These are phyloP conservation scores for Halyomorpha halys DNA, from an alignment of 1,140 invertebrate species.

Conservation along the genomic window DNA sequence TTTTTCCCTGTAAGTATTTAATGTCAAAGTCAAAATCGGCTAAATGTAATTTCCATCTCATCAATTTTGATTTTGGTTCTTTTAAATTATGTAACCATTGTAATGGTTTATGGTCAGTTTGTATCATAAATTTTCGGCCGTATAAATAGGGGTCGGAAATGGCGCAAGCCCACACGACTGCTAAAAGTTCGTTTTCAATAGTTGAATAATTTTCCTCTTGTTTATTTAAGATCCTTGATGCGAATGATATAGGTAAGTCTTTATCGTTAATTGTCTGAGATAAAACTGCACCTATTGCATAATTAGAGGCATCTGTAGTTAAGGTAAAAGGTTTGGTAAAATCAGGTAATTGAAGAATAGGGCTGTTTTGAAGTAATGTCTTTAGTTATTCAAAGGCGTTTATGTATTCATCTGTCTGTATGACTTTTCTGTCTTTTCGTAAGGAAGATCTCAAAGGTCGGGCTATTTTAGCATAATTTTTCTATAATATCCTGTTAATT, in stretches of 20 bases:
- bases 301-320: conserved; percentile 36
- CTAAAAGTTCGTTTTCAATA: conserved; percentile 41
- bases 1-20: conserved; percentile 30
- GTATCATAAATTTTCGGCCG: conserved; percentile 38
- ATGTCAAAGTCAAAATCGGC: conserved; percentile 22
- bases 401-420: neutral
- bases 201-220: conserved; percentile 31
- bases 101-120: conserved; percentile 42
- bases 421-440: conserved; percentile 31
- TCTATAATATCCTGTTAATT: conserved; percentile 37
- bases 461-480: conserved; percentile 33
- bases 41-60: conserved; percentile 28
- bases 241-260: conserved; percentile 34
- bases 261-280: conserved; percentile 32
- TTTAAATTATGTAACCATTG: conserved; percentile 34
- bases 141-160: conserved; percentile 40
- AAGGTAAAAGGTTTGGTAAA: conserved; percentile 34
- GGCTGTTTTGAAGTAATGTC: too few species aligned
- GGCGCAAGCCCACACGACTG: conserved; percentile 40
- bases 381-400: conserved; percentile 12
- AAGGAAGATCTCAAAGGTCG: conserved; percentile 34
- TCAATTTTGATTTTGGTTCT: conserved; percentile 26
- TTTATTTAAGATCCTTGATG: conserved; percentile 31
- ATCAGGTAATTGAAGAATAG: conserved; percentile 36
- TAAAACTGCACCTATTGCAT: conserved; percentile 34